Conservation (phyloP, 2,888 invertebrate species). For the Laspeyria flexula region DNA sequence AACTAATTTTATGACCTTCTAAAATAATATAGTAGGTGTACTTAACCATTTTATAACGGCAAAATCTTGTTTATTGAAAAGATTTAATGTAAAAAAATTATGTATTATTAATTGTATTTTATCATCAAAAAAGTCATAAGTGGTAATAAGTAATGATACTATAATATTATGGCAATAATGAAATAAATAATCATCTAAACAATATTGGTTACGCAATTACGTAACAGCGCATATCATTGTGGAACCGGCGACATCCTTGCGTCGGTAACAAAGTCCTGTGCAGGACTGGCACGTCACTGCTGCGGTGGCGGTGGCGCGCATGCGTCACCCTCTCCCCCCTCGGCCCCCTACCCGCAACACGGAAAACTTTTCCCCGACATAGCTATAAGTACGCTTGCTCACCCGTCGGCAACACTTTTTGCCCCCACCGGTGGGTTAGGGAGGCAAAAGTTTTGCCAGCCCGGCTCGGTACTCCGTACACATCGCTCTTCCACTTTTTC, state of each 20-base stretch:
- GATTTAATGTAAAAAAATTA: not conserved
- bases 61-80: not conserved
- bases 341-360: constrained; percentile 80
- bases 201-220: constrained; percentile 48
- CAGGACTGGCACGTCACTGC: constrained; percentile 78
- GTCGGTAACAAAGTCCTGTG: constrained; percentile 63
- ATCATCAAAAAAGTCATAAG: no score
- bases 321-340: constrained; percentile 67
- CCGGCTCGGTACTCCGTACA: constrained; percentile 81
- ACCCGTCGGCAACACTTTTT: constrained; percentile 85
- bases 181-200: constrained; percentile 1
- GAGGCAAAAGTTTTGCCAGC: constrained; percentile 83
- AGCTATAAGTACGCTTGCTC: constrained; percentile 80
- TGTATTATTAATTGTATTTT: no score
- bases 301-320: constrained; percentile 71
- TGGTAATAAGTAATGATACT: no score
- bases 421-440: constrained; percentile 76
- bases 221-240: constrained; percentile 52
- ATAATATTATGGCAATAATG: constrained; percentile 4
- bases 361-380: constrained; percentile 85
- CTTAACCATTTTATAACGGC: no score
- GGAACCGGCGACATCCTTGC: constrained; percentile 50
- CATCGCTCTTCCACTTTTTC: constrained; percentile 86
- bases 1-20: constrained; percentile 51
- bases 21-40: constrained; percentile 7